phyloP scores from a whole-genome alignment of 1,140 invertebrate genomes.

The Hylaeus anthracinus region DNA sequence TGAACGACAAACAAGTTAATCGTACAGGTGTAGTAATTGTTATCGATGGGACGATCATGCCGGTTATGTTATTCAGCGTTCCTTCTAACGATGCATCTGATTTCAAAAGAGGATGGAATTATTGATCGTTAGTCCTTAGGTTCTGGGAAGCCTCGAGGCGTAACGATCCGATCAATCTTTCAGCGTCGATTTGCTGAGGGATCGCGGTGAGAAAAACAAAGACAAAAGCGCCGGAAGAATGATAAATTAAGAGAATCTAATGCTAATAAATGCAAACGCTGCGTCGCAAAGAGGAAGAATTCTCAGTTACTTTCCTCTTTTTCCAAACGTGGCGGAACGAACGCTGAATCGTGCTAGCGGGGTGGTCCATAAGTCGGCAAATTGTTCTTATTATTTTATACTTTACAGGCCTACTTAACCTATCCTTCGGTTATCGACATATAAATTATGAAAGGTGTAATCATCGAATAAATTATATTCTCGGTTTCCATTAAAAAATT shows the following conservation, averaged over 20 bases:
- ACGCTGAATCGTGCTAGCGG: too few relatives aligned
- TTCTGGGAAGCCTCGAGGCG: background rate
- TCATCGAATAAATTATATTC: too few relatives aligned
- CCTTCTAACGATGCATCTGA: background rate
- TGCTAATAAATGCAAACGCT: constrained; percentile 50
- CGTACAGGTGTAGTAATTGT: background rate
- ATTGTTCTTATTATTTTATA: too few relatives aligned
- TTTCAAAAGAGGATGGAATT: constrained; percentile 27
- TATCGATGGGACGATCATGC: background rate
- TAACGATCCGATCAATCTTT: constrained; percentile 43
- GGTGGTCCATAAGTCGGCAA: too few relatives aligned
- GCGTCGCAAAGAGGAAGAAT: background rate
- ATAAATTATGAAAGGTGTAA: too few relatives aligned
- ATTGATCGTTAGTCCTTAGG: constrained; percentile 19
- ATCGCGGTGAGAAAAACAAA: constrained; percentile 16
- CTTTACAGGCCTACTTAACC: too few relatives aligned
- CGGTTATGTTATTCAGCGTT: background rate
- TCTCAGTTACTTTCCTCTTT: background rate
- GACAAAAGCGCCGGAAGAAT: constrained; percentile 2
- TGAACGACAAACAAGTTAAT: constrained; percentile 14
- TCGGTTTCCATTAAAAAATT: too few relatives aligned
- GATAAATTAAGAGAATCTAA: constrained; percentile 47
- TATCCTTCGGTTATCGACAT: too few relatives aligned
- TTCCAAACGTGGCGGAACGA: background rate
- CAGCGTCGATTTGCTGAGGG: background rate